Evolutionary conservation across 1,140 invertebrate genomes (phyloP).

Genomic region (Drosophila dunni): DNA sequence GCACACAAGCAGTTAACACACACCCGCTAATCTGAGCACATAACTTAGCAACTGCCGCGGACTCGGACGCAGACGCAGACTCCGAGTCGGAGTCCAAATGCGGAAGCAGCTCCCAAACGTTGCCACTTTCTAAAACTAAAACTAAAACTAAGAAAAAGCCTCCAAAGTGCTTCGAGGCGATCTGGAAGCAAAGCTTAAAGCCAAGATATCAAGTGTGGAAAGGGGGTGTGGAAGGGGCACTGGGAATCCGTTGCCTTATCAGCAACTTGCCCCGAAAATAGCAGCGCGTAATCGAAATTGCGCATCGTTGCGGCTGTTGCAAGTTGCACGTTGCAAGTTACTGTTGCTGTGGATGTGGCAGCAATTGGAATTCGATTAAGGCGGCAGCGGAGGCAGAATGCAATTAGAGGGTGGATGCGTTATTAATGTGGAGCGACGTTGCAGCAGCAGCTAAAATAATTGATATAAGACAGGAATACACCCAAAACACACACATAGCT

Average conservation of each 20-base stretch:
- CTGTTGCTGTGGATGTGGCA: constrained; percentile 25
- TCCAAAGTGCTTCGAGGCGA: constrained; percentile 4
- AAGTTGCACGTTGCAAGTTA: constrained; percentile 14
- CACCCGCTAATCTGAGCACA: constrained; percentile 79
- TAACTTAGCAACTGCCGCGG: constrained; percentile 58
- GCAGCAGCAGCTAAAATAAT: constrained; percentile 37
- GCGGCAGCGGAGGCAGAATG: constrained; percentile 54
- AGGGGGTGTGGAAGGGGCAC: no score
- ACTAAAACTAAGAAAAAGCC: constrained; percentile 12
- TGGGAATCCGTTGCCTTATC: constrained; percentile 52
- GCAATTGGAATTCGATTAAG: constrained; percentile 77
- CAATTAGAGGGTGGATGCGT: constrained; percentile 84
- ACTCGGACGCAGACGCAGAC: constrained; percentile 4
- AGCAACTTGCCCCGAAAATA: constrained; percentile 55
- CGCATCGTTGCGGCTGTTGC: constrained; percentile 64
- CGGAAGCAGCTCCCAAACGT: constrained; percentile 59
- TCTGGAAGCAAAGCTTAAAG: neutral
- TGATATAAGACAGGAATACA: constrained; percentile 53
- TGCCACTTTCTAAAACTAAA: constrained; percentile 70
- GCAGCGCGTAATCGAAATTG: constrained; percentile 79
- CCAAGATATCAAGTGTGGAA: no score
- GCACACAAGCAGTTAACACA: constrained; percentile 64
- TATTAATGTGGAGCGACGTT: constrained; percentile 80
- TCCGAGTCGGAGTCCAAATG: constrained; percentile 53
- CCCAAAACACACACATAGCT: constrained; percentile 25